Evolutionary conservation across 2,113 vertebrate genomes (phyloP), one percentile per base, ranked within the genome.

Genomic region (Prinia subflava): DNA sequence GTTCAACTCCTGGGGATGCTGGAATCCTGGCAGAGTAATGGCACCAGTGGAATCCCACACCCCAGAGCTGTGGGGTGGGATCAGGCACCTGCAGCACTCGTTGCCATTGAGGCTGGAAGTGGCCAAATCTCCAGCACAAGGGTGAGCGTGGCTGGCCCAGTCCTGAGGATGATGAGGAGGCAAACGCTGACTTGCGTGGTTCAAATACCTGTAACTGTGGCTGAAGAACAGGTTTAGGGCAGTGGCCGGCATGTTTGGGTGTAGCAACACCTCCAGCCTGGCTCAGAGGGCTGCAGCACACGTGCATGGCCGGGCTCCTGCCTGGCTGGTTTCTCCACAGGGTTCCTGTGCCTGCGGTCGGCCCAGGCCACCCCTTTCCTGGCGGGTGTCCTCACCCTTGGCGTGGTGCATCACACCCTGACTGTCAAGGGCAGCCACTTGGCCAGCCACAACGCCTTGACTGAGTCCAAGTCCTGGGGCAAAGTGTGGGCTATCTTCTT

Each of bases 401-500:
- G 99, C 0, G 91, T 98, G 60, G 98, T 97, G 30, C 98, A 99
- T 64, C 98, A 96, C 3, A 96, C 98, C 8, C 96, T 99, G 96
- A 98, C 99, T 0, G 88, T 99, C 91, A 99, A 99, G 89, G 99
- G 99, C 75, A 98, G 98, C 20, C 99, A 99, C 79, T 97, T 99
- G 97, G 98, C 99, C 86, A 99, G 98, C 83, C 99, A 99, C 41
- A 98, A 98, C 0, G 97, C 98, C 4, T 98, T 99, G 94, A 98
- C 98, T 0, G 97, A 99, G 64, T 99, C 99, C 33, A 98, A 95
- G 60, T 81, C 97, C 50, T 99, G 98, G 98, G 92, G 91, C 28
- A 97, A 97, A 93, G 83, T 99, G 91, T 99, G 98, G 98, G 97
- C 97, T 37, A 23, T 99, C 47, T 99, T 99, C 98, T 99, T 99